Evolutionary conservation across 2,113 vertebrate genomes (phyloP).

Genomic region (Rallus limicola): DNA sequence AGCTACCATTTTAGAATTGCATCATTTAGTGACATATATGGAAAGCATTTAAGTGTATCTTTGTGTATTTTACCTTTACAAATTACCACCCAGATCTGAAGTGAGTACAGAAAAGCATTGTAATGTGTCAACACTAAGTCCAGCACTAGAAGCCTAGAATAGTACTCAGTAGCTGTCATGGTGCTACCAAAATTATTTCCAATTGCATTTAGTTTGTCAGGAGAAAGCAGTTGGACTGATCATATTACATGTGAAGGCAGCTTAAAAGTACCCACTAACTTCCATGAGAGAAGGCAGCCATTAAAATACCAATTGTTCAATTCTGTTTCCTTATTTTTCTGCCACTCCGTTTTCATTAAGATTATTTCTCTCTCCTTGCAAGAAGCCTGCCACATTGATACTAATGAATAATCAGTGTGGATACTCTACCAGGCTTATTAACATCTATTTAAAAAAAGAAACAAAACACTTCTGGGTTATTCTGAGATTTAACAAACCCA

Average conservation of each 20-base stretch:
- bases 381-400: neutral
- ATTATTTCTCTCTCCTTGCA: constrained; percentile 4
- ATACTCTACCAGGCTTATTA: neutral
- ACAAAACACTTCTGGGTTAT: neutral
- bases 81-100: neutral
- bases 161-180: rapidly evolving
- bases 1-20: neutral
- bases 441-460: neutral
- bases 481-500: constrained; percentile 46
- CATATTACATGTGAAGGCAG: neutral
- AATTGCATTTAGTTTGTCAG: neutral
- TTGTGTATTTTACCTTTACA: neutral
- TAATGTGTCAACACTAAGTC: neutral
- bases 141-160: neutral
- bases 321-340: constrained; percentile 53
- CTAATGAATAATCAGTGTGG: neutral
- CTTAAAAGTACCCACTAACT: constrained; percentile 41
- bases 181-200: neutral
- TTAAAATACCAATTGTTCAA: constrained; percentile 25
- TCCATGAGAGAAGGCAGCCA: neutral
- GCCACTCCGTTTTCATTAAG: constrained; percentile 12
- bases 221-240: neutral
- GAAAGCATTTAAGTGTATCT: neutral
- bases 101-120: neutral
- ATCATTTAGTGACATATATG: neutral